Base-by-base conservation (phyloP, 2,888 invertebrate species). In the Eupithecia subfuscata region DNA sequence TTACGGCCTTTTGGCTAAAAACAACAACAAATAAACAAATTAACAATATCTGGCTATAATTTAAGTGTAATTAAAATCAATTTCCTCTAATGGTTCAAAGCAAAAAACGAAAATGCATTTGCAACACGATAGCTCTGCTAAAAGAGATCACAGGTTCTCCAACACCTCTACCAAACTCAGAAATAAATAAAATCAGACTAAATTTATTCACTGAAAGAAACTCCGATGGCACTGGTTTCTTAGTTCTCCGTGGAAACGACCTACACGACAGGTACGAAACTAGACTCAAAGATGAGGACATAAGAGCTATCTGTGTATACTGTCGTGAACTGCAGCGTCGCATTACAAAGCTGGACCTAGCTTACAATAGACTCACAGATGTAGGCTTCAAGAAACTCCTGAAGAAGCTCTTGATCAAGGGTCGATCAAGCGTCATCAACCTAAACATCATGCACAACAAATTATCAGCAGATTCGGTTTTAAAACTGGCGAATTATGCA, bases 361-460 rank as follows among this genome's bases (percentile, higher is more conserved):
- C 95, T 40, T 96, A 96, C 82, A 96, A 96, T 78, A 82, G 93
- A 69, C 95, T 96, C 14, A 95, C 95, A 0, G 95, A 96, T 78
- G 78, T 77, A 22, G 96, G 96, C 0, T 91, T 96, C 34, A 86
- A 85, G 67, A 92, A 90, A 76, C 80, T 95, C 16, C 80, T 93
- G 5, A 92, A 95, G 81, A 88, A 90, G 25, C 86, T 93, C 9
- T 87, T 96, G 1, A 82, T 92, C 0, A 90, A 95, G 85, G 86
- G 89, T 0, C 83, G 93, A 71, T 95, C 96, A 0, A 92, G 95
- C 74, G 77, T 96, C 0, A 82, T 89, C 0, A 92, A 96, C 80
- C 82, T 96, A 30, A 96, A 96, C 84, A 83, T 96, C 0, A 95
- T 95, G 91, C 95, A 95, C 73, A 96, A 96, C 79, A 87, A 95